phyloP scores from a whole-genome alignment of 1,140 invertebrate genomes.

The Tetranychus urticae region DNA sequence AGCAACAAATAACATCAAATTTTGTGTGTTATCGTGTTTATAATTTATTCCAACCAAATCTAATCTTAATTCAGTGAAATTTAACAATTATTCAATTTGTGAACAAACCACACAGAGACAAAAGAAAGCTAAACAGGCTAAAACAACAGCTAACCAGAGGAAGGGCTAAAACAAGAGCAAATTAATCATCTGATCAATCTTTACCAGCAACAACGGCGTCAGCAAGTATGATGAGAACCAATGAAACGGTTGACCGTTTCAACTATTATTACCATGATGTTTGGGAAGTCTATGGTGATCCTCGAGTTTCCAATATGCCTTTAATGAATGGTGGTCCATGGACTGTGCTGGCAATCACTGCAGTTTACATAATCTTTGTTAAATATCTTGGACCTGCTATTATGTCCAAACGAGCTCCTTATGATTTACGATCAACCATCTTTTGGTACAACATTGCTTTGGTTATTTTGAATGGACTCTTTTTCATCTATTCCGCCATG shows the following conservation, averaged over 20 bases:
- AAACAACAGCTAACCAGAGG: too few relatives aligned
- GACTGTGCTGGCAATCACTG: not conserved
- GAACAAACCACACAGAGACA: too few relatives aligned
- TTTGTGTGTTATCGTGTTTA: too few relatives aligned
- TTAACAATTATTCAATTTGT: too few relatives aligned
- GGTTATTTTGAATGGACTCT: conserved; percentile 16
- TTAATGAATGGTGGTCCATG: conserved; percentile 6
- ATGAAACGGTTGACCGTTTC: not conserved
- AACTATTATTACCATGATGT: conserved; percentile 2
- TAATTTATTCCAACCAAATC: too few relatives aligned
- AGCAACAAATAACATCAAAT: too few relatives aligned
- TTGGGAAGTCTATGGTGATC: conserved; percentile 29
- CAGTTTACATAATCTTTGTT: conserved; percentile 3
- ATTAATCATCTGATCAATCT: too few relatives aligned
- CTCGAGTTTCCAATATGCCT: conserved; percentile 52
- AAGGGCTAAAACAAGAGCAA: too few relatives aligned
- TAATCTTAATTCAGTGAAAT: too few relatives aligned
- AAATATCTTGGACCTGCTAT: not conserved
- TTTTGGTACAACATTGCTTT: conserved; percentile 25
- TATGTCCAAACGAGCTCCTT: conserved; percentile 5
- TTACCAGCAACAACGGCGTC: too few relatives aligned
- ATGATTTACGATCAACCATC: not conserved
- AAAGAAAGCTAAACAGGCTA: too few relatives aligned
- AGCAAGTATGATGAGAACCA: not conserved
- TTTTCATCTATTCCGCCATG: conserved; percentile 49